These are phyloP conservation scores for Pocillopora verrucosa DNA, from an alignment of 64 coral and sea anemone genomes.

Conservation along the genomic window DNA sequence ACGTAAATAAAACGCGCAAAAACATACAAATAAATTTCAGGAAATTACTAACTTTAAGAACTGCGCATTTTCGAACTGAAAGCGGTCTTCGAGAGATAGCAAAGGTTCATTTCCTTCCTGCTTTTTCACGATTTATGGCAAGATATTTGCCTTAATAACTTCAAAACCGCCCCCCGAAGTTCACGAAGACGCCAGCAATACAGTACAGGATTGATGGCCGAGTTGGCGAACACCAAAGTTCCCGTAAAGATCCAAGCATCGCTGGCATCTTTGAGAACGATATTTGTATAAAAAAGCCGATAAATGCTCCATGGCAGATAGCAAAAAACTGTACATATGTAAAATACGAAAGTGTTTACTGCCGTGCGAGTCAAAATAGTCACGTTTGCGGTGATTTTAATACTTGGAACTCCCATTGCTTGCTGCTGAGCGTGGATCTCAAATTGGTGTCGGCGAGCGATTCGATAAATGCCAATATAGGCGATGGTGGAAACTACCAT, in stretches of 20 bases:
- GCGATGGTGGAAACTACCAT: not conserved
- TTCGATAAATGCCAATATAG: not conserved
- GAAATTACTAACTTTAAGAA: too few species aligned
- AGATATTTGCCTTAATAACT: not conserved
- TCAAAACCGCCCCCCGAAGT: not conserved
- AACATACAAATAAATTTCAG: too few species aligned
- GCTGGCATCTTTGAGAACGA: not conserved
- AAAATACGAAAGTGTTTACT: not conserved
- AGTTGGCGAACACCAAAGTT: conserved; percentile 2
- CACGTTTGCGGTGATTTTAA: not conserved
- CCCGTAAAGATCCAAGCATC: not conserved
- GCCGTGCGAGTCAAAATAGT: not conserved
- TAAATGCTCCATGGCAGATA: not conserved
- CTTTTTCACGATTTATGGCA: not conserved
- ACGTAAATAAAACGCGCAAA: too few species aligned
- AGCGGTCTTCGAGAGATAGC: too few species aligned
- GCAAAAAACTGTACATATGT: not conserved
- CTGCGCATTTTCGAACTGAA: too few species aligned
- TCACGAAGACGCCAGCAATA: conserved; percentile 6
- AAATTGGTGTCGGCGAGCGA: not conserved
- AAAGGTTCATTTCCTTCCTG: too few species aligned
- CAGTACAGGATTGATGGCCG: not conserved
- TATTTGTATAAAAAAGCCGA: not conserved
- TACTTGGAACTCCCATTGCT: not conserved
- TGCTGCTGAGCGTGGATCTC: not conserved